Base-by-base conservation (phyloP, 2,797 vertebrate species). In the Chrosomus eos region DNA sequence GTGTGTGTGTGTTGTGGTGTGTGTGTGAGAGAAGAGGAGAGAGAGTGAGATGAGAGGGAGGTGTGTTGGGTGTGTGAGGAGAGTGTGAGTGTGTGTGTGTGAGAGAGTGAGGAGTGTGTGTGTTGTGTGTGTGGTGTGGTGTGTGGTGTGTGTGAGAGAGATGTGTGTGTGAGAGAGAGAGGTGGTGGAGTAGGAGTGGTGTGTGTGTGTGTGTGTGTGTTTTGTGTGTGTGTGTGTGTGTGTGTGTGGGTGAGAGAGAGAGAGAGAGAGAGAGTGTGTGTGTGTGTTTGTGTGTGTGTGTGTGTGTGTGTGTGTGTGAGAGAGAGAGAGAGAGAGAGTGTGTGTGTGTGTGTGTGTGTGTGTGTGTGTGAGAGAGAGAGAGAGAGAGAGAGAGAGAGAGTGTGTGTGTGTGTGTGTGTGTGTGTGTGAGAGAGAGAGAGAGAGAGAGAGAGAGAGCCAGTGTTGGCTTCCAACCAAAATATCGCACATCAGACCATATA, bases 161-260 rank as follows among this genome's bases (percentile, higher is more conserved):
- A 0, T n/a, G n/a, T n/a, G n/a, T n/a, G n/a, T n/a, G n/a, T n/a
- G 33, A 33, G 33, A n/a, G n/a, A n/a, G n/a, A n/a, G n/a, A n/a
- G n/a, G n/a, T n/a, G n/a, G n/a, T n/a, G n/a, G n/a, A n/a, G n/a
- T n/a, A n/a, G n/a, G n/a, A n/a, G n/a, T n/a, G n/a, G n/a, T n/a
- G n/a, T n/a, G n/a, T n/a, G n/a, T n/a, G n/a, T n/a, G n/a, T n/a
- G n/a, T n/a, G n/a, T n/a, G n/a, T n/a, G n/a, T n/a, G n/a, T n/a
- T n/a, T n/a, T n/a, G n/a, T 13, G 18, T 89, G 87, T 88, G 90
- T 89, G 89, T 91, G 3, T 19, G 45, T 88, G 90, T 89, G 89
- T 91, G 1, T 38, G 38, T 7, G 36, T 36, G 5, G 1, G 36
- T 7, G 6, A 1, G 36, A 1, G 36, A 11, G 40, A 43, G 40